Percentiles rank a stretch among this genome's conserved stretches.
Evolutionary conservation across 2,888 invertebrate genomes (phyloP).

Genomic region (Toxonevra muliebris): DNA sequence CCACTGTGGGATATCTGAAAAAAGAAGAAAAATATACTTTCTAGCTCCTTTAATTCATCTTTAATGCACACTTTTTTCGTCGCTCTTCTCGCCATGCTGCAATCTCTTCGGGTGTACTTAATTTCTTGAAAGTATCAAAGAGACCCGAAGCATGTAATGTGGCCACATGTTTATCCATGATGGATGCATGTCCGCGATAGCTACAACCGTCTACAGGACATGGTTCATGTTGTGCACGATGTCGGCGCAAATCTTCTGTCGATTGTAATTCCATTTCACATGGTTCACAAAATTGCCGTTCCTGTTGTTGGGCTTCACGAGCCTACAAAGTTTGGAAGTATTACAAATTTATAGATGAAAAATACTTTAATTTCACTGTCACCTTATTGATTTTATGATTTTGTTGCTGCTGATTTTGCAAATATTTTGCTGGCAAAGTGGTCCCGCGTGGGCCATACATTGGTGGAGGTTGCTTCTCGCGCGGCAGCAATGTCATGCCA

Average conservation of each 20-base stretch:
- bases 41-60: not conserved
- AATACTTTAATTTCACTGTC: constrained; percentile 29
- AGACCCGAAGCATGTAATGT: constrained; percentile 87
- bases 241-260: constrained; percentile 70
- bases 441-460: constrained; percentile 63
- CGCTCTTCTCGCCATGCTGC: constrained; percentile 86
- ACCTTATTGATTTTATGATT: too few relatives aligned
- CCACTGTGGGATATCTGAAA: constrained; percentile 74
- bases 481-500: constrained; percentile 60
- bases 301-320: constrained; percentile 12
- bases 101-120: constrained; percentile 83
- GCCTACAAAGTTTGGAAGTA: not conserved
- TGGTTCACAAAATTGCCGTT: constrained; percentile 74
- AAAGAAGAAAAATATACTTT: not conserved
- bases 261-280: constrained; percentile 81
- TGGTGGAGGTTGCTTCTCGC: constrained; percentile 61
- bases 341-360: too few relatives aligned
- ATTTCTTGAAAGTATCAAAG: constrained; percentile 78
- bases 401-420: constrained; percentile 33
- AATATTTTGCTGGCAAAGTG: constrained; percentile 58
- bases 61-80: constrained; percentile 68
- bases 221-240: constrained; percentile 78
- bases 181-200: constrained; percentile 51
- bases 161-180: constrained; percentile 82
- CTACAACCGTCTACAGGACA: constrained; percentile 83